Evolutionary conservation across 1,140 invertebrate genomes (phyloP), one percentile per base, ranked within the genome.

Genomic region (Ephestia elutella): DNA sequence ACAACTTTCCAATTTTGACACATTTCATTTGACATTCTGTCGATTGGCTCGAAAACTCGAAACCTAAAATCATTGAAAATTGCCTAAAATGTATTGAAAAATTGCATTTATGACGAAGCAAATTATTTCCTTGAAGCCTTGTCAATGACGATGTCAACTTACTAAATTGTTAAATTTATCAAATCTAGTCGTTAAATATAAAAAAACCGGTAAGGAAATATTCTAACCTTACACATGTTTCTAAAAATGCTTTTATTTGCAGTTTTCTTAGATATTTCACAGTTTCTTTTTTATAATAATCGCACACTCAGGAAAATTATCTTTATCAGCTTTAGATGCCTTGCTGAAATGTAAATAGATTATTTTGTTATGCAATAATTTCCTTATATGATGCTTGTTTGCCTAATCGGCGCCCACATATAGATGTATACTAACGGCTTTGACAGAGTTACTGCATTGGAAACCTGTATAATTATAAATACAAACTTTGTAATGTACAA

Each of bases 191-290:
- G n/a, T 44, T 17, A 5, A 44, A 15, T 10, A 15, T 44, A 44
- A n/a, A 11, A 15, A 44, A 44, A 10, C 38, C 5, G 38, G 13
- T 15, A 44, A 17, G 38, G 15, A 15, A n/a, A 44, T 5, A 15
- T 44, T 44, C 38, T 44, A 44, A 44, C 38, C 38, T 44, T 44
- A 44, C 38, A 44, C 38, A 44, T 44, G 38, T 44, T 44, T 44
- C 5, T 44, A 15, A 15, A 44, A 15, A 44, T 15, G n/a, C n/a
- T 15, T 44, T 10, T 17, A 15, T 2, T 44, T 44, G 1, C 38
- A 1, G 5, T 44, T 15, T 44, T 15, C 5, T 44, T 15, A 15
- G 38, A 5, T 9, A 15, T 15, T 44, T 17, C n/a, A 5, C n/a
- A 10, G 15, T 44, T 15, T 44, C 5, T 44, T 44, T 44, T 44